These are phyloP conservation scores for Seira ritae DNA, from an alignment of 2,888 invertebrate species.

Conservation along the genomic window DNA sequence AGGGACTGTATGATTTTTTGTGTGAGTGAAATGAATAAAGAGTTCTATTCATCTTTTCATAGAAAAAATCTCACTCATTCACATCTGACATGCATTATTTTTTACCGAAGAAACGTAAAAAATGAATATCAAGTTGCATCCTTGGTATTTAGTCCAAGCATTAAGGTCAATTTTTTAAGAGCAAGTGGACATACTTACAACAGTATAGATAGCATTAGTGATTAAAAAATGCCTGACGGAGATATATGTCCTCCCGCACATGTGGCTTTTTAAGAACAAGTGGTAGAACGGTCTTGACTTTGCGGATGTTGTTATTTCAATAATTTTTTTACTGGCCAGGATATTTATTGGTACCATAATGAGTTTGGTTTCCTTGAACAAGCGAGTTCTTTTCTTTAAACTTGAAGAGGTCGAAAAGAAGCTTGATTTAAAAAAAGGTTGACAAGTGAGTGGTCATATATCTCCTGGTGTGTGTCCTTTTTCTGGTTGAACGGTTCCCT, in stretches of 20 bases:
- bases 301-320: constrained; percentile 57
- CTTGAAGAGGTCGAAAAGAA: constrained; percentile 24
- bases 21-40: too few relatives aligned
- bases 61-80: neutral
- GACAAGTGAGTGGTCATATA: constrained; percentile 60
- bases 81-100: neutral
- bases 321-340: constrained; percentile 54
- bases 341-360: constrained; percentile 35
- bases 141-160: too few relatives aligned
- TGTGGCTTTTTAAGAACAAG: constrained; percentile 25
- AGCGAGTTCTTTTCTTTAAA: constrained; percentile 1
- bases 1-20: constrained; percentile 35
- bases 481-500: constrained; percentile 32
- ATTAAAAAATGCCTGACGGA: too few relatives aligned
- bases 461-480: constrained; percentile 59
- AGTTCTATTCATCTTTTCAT: too few relatives aligned
- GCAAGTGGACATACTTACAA: too few relatives aligned
- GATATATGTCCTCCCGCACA: neutral
- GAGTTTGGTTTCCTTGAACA: constrained; percentile 58
- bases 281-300: constrained; percentile 48
- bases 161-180: too few relatives aligned
- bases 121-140: too few relatives aligned
- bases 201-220: too few relatives aligned
- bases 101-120: too few relatives aligned
- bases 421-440: constrained; percentile 47